A percentile compares a stretch with the other conserved stretches of the same genome.
Evolutionary conservation across 2,113 vertebrate species (phyloP).

Genomic region (Paramisgurnus dabryanus): DNA sequence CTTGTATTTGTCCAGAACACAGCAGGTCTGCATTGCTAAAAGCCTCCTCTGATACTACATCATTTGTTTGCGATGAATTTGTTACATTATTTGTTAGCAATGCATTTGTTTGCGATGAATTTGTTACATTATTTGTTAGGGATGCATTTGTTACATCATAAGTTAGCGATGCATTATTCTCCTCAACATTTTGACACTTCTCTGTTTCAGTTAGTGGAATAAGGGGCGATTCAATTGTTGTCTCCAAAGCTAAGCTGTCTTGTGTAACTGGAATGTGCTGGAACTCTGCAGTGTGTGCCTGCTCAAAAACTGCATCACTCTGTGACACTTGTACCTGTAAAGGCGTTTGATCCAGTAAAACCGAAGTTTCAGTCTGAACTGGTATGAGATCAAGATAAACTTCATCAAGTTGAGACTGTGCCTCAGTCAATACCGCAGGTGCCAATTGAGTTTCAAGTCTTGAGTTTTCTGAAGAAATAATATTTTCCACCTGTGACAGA

Average conservation of each 20-base stretch:
- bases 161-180: not conserved
- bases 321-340: constrained; percentile 48
- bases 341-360: constrained; percentile 50
- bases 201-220: constrained; percentile 52
- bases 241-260: constrained; percentile 48
- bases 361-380: constrained; percentile 45
- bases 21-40: not conserved
- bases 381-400: constrained; percentile 53
- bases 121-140: not conserved
- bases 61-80: no score
- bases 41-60: not conserved
- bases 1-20: not conserved
- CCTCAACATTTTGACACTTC: not conserved
- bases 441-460: constrained; percentile 58
- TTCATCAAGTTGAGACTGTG: constrained; percentile 43
- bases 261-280: constrained; percentile 55
- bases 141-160: not conserved
- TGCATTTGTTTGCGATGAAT: no score
- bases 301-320: constrained; percentile 24
- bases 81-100: not conserved
- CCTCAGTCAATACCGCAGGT: constrained; percentile 44
- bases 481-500: not conserved
- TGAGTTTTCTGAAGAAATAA: constrained; percentile 42
- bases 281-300: constrained; percentile 58
- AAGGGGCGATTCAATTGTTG: constrained; percentile 38